These are phyloP conservation scores for Heliconius himera DNA, from an alignment of 1,140 invertebrate genomes.

Conservation along the genomic window DNA sequence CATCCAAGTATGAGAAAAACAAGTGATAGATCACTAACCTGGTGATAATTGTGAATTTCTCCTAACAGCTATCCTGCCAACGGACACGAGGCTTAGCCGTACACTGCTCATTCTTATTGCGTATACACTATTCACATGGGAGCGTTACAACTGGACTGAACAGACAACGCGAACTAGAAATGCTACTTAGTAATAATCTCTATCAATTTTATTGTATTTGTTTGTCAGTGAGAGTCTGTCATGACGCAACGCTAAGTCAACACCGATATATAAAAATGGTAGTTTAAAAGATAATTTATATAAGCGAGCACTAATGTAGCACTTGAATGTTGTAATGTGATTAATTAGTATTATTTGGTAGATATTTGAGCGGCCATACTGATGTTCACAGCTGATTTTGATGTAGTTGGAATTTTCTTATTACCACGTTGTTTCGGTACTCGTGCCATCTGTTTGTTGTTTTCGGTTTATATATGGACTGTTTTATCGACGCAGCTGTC, in stretches of 20 bases:
- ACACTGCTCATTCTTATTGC: slow-evolving; percentile 70
- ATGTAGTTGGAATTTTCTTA: slow-evolving; percentile 67
- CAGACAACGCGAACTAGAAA: slow-evolving; percentile 69
- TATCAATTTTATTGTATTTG: slow-evolving; percentile 77
- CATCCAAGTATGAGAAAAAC: slow-evolving; percentile 58
- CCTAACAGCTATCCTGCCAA: slow-evolving; percentile 70
- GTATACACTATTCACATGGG: slow-evolving; percentile 11
- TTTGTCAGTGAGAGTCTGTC: slow-evolving; percentile 79
- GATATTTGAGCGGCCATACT: slow-evolving; percentile 74
- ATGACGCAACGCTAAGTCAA: slow-evolving; percentile 80
- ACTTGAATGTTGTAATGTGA: slow-evolving; percentile 68
- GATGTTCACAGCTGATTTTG: slow-evolving; percentile 81
- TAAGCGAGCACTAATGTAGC: slow-evolving; percentile 55
- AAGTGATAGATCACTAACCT: slow-evolving; percentile 65
- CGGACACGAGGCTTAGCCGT: slow-evolving; percentile 71
- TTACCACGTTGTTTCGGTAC: slow-evolving; percentile 72
- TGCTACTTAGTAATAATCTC: slow-evolving; percentile 56
- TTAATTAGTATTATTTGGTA: slow-evolving; percentile 67
- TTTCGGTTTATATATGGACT: slow-evolving; percentile 32
- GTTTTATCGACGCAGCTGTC: slow-evolving; percentile 29
- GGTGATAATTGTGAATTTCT: slow-evolving; percentile 75
- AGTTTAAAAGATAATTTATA: slow-evolving; percentile 10
- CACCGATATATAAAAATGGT: slow-evolving; percentile 62
- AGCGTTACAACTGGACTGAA: slow-evolving; percentile 43
- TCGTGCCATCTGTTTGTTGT: slow-evolving; percentile 54